Conservation (phyloP, 2,113 vertebrate genomes). For the Piprites chloris region DNA sequence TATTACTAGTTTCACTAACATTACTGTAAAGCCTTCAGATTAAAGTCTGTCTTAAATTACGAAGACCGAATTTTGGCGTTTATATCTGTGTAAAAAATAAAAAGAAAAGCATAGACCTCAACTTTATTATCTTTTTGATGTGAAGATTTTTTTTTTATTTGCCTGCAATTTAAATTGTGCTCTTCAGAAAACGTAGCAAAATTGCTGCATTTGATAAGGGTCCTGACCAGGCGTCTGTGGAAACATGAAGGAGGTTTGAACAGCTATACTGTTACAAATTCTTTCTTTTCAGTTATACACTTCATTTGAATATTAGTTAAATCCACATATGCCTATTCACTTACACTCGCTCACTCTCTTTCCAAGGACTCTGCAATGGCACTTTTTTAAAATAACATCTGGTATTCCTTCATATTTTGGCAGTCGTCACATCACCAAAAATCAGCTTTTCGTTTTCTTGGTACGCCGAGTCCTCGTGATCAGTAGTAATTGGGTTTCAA, state of each 20-base stretch:
- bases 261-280: background rate
- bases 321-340: constrained; percentile 10
- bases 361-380: constrained; percentile 41
- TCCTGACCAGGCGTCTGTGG: background rate
- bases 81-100: background rate
- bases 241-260: constrained; percentile 10
- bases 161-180: background rate
- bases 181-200: background rate
- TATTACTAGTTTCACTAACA: background rate
- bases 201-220: background rate
- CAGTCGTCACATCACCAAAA: constrained; percentile 41
- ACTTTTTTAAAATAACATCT: constrained; percentile 64
- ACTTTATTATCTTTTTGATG: background rate
- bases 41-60: background rate
- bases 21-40: background rate
- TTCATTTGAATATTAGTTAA: constrained; percentile 46
- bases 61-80: background rate
- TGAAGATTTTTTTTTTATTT: background rate
- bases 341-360: background rate
- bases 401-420: constrained; percentile 63
- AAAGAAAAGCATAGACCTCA: background rate
- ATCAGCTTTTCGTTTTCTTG: constrained; percentile 50
- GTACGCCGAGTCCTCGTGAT: background rate
- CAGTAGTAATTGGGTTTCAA: constrained; percentile 38
- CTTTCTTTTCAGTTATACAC: constrained; percentile 29